Base-by-base conservation (phyloP, 2,888 invertebrate species). In the Merodon equestris region DNA sequence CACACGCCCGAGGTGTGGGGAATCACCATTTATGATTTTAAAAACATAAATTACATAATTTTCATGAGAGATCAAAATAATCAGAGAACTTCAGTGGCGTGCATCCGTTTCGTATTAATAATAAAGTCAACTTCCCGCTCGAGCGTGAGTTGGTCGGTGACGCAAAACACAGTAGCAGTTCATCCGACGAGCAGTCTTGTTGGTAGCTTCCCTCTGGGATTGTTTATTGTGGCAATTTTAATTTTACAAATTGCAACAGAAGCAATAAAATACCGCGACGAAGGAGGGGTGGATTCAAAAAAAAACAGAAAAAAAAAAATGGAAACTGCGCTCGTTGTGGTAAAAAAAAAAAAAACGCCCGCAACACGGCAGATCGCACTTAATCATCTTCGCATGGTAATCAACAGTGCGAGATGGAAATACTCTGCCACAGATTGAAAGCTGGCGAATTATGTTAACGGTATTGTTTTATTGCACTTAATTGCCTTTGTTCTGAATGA, bases 221-320 rank as follows among this genome's bases (percentile, higher is more conserved):
- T 79, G 77, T 79, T 79, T 79, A 79, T 79, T 79, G 77, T 73
- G 67, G 73, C 73, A 74, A 74, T 79, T 79, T 79, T 79, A 74
- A 68, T 79, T 79, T 79, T 73, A 73, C 73, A 79, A 79, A 79
- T 73, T 79, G 77, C 77, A 79, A 74, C 74, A 74, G 68, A 79
- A 79, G 77, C 77, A 79, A 79, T 79, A 79, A 79, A 74, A 74
- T 73, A 48, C 45, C 72, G 27, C 17, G 27, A 17, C 47, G 53
- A 60, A 36, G 3, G 13, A 27, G 27, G 27, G 27, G n/a, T 4
- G 27, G 27, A 27, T 2, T 27, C 3, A 7, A 27, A 4, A 27
- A 27, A 27, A 4, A 27, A 7, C 7, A 4, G 27, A 4, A 27
- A 2, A 27, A 27, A 27, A 27, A 27, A 27, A 27, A 27, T 4